Percentiles rank a stretch among this genome's conserved stretches.
phyloP scores from a whole-genome alignment of 2,797 vertebrate genomes.

The Distichodus sexfasciatus region DNA sequence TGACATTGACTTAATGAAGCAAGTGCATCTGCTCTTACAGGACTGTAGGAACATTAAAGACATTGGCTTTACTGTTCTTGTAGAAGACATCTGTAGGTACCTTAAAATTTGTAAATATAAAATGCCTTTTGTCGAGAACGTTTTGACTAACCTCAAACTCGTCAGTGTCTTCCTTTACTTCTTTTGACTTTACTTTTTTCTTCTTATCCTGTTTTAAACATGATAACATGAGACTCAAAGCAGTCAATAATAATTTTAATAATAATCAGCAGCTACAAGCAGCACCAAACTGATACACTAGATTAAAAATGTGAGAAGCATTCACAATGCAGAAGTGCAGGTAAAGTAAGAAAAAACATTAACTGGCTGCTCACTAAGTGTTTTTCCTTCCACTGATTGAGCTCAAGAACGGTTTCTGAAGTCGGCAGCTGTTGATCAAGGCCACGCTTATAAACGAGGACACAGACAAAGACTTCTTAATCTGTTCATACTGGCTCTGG shows the following conservation, averaged over 20 bases:
- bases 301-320: too few relatives aligned
- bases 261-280: too few relatives aligned
- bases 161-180: background rate
- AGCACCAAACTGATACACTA: too few relatives aligned
- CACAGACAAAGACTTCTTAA: conserved; percentile 24
- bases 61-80: background rate
- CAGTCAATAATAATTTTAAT: too few relatives aligned
- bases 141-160: conserved; percentile 28
- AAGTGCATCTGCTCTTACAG: conserved; percentile 70
- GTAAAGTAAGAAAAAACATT: background rate
- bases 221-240: background rate
- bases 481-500: conserved; percentile 42
- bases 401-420: conserved; percentile 27
- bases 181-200: background rate
- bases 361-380: conserved; percentile 22
- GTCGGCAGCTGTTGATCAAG: background rate
- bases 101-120: too few relatives aligned
- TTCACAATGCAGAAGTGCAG: background rate
- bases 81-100: too few relatives aligned
- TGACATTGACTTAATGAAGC: conserved; percentile 79
- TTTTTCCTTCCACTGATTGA: conserved; percentile 38
- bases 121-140: too few relatives aligned
- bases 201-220: conserved; percentile 5
- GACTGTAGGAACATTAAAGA: conserved; percentile 55
- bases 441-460: conserved; percentile 33